Percentiles rank a stretch among this genome's conserved stretches.
Conservation (phyloP, 2,888 invertebrate genomes). For the Malthinus seriepunctatus region DNA sequence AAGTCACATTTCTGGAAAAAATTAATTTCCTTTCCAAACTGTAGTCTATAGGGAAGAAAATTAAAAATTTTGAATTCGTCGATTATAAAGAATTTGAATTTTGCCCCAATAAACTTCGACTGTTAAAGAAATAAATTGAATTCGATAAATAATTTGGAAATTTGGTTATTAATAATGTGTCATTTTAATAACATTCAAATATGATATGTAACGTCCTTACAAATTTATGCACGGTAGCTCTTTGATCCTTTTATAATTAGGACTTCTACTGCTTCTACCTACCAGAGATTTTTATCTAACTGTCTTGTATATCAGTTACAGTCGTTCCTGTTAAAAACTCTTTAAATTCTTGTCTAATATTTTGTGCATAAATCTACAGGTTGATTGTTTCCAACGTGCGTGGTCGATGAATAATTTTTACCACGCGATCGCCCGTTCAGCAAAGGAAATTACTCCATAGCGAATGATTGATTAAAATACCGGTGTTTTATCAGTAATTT, state of each 20-base stretch:
- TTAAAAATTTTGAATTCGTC: no score
- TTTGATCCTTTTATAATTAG: conserved; percentile 29
- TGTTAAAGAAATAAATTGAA: no score
- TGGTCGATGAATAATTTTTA: conserved; percentile 28
- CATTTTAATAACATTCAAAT: conserved; percentile 3
- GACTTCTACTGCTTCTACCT: conserved; percentile 22
- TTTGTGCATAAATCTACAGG: conserved; percentile 12
- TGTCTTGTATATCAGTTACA: conserved; percentile 20
- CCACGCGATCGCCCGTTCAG: conserved; percentile 27
- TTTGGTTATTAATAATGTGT: neutral
- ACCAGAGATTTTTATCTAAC: conserved; percentile 22
- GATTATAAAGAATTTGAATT: no score
- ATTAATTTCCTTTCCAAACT: no score
- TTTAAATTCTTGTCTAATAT: neutral
- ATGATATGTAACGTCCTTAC: conserved; percentile 3
- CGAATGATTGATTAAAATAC: conserved; percentile 27
- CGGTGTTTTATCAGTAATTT: conserved; percentile 27
- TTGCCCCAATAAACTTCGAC: no score
- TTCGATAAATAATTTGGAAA: no score
- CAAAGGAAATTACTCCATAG: conserved; percentile 24
- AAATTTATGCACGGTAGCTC: conserved; percentile 20
- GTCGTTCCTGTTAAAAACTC: conserved; percentile 12
- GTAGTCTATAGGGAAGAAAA: no score
- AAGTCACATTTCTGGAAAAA: no score
- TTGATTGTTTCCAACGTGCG: conserved; percentile 20